A percentile compares a stretch with the other conserved stretches of the same genome.
Conservation (phyloP, 2,113 vertebrate genomes). For the Motacilla alba region DNA sequence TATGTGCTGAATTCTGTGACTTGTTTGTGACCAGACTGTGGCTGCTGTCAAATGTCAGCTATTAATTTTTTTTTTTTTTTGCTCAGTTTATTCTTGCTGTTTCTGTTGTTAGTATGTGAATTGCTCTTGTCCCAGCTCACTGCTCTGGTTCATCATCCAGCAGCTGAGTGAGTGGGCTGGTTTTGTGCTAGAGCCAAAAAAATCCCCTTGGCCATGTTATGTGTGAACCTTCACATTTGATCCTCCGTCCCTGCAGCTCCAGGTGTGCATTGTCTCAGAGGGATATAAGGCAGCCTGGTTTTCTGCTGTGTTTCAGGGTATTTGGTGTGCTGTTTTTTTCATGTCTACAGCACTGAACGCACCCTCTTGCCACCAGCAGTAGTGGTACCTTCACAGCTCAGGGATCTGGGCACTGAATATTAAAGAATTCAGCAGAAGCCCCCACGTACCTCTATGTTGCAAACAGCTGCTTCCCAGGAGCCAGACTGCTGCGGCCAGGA, state of each 20-base stretch:
- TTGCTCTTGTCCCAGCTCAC: not conserved
- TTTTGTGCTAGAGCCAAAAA: not conserved
- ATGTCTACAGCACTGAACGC: not conserved
- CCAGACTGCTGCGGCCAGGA: not conserved
- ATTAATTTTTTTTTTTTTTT: not conserved
- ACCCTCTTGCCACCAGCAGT: not conserved
- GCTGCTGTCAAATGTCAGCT: not conserved
- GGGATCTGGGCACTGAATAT: not conserved
- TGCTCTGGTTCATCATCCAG: not conserved
- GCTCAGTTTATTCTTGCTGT: not conserved
- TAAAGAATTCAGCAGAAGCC: not conserved
- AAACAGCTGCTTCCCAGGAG: not conserved
- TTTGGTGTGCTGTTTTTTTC: not conserved
- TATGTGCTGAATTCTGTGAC: not conserved
- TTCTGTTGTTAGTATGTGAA: not conserved
- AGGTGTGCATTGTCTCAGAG: not conserved
- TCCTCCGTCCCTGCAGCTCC: not conserved
- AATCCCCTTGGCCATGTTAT: not conserved
- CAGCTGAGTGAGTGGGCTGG: not conserved
- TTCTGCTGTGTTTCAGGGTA: not conserved
- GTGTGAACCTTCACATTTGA: not conserved
- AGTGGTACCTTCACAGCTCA: not conserved
- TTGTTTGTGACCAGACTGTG: not conserved
- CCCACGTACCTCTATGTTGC: not conserved
- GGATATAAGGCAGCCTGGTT: not conserved